Evolutionary conservation across 2,888 invertebrate species (phyloP), one percentile per base, ranked within the genome.

Genomic region (Dioctria linearis): DNA sequence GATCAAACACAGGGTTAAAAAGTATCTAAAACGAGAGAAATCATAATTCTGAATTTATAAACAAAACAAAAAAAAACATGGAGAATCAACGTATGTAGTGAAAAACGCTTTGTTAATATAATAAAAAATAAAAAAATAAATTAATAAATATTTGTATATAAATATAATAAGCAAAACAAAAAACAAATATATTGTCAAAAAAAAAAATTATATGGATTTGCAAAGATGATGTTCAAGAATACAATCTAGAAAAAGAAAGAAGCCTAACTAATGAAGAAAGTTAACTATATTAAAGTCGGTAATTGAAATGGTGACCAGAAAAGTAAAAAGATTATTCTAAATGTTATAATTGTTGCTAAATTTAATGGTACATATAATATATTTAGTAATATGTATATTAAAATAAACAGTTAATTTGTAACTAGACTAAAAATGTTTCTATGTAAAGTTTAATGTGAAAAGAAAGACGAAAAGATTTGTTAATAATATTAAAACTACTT

Each of bases 301-400:
- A 63, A 40, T 61, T 63, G 63, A 76, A 13, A 43, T 43, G 59
- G 73, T 43, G 63, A 76, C 63, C 46, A 76, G 76, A 76, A 11
- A 40, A 46, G 51, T 46, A 80, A 25, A 25, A 73, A 61, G 71
- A 82, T 82, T 82, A 82, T 82, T 82, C 82, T 82, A 82, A 82
- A 82, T 82, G 82, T 82, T 82, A 25, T 25, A 82, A 82, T 82
- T 82, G 82, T 82, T 82, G 78, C 82, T 80, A 80, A 80, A 71
- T 76, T 82, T 78, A 80, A 81, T 37, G 63, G 63, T 63, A 61
- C 61, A 63, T 49, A 76, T 49, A 76, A 25, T 25, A 25, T 63
- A 63, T 76, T 61, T 76, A 76, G 63, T 61, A 43, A 42, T 39
- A 49, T 25, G 25, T 25, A 25, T 25, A 25, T 25, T 57, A 39